Base-by-base conservation (phyloP, 2,888 invertebrate genomes). In the Archips xylosteana region DNA sequence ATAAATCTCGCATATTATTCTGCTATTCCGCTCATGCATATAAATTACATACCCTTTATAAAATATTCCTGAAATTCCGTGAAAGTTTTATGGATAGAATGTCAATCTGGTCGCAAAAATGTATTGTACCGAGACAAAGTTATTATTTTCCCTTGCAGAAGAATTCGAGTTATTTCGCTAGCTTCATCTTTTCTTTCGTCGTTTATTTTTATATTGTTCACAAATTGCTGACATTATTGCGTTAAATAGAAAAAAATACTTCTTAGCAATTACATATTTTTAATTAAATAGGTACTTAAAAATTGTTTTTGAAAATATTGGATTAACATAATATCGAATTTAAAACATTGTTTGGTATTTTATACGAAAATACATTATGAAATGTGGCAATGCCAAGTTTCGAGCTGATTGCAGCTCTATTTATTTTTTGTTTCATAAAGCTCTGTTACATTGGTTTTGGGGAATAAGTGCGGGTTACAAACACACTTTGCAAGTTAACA, bases 51-150 rank as follows among this genome's bases (percentile, higher is more conserved):
- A 68, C 47, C 62, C 62, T 57, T 59, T 59, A 73, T 68, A 49
- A 59, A 68, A 68, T 64, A 64, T 63, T 72, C 63, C 59, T 47
- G 12, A 63, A 72, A 63, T 73, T 68, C 67, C 57, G 62, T 42
- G 57, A 72, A 60, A 61, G 62, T 73, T 73, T 59, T 73, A 49
- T 57, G 68, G 63, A 59, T 68, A 54, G 73, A 68, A 73, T 73
- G 63, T 49, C 73, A 73, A 73, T 73, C 68, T 73, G 73, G 59
- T 59, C 68, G 63, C 73, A 69, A 73, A 63, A 68, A 68, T 68
- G 63, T 68, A 68, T 59, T 68, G 63, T 68, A 59, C 67, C 36
- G 36, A 68, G 57, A 72, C 54, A 63, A 68, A 59, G 63, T 68
- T 68, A 68, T 68, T 72, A 68, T 57, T 68, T 72, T 68, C n/a